These are phyloP conservation scores for Oryzias woworae DNA, from an alignment of 2,113 vertebrate species.

Conservation along the genomic window DNA sequence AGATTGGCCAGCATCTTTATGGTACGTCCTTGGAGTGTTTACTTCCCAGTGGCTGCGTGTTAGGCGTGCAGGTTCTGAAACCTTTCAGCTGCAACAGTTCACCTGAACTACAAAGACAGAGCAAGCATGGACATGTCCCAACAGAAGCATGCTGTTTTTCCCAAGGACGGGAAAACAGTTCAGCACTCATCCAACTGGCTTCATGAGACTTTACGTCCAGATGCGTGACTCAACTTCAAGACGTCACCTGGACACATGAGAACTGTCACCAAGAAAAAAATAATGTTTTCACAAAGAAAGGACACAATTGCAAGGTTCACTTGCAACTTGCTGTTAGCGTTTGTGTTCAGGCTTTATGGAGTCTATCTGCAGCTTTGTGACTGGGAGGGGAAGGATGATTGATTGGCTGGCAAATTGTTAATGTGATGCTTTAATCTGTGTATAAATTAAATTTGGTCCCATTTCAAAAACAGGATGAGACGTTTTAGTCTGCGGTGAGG, in stretches of 20 bases:
- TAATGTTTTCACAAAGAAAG: neutral
- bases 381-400: constrained; percentile 46
- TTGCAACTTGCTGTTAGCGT: constrained; percentile 22
- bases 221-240: neutral
- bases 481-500: too few relatives aligned
- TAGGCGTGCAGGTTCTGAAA: constrained; percentile 1
- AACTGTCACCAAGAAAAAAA: constrained; percentile 4
- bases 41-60: neutral
- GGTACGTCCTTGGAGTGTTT: neutral
- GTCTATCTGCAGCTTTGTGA: constrained; percentile 53
- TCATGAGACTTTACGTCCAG: too few relatives aligned
- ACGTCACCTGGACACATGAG: neutral
- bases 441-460: constrained; percentile 41
- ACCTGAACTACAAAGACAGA: constrained; percentile 23
- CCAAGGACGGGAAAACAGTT: too few relatives aligned
- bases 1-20: neutral
- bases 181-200: too few relatives aligned
- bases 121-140: constrained; percentile 63
- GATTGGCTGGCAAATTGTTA: constrained; percentile 50
- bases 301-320: neutral
- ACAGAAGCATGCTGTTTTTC: constrained; percentile 25
- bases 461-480: neutral
- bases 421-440: constrained; percentile 59
- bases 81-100: constrained; percentile 33
- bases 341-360: constrained; percentile 24